Conservation (phyloP, 2,797 vertebrate genomes). For the Takifugu ocellatus region DNA sequence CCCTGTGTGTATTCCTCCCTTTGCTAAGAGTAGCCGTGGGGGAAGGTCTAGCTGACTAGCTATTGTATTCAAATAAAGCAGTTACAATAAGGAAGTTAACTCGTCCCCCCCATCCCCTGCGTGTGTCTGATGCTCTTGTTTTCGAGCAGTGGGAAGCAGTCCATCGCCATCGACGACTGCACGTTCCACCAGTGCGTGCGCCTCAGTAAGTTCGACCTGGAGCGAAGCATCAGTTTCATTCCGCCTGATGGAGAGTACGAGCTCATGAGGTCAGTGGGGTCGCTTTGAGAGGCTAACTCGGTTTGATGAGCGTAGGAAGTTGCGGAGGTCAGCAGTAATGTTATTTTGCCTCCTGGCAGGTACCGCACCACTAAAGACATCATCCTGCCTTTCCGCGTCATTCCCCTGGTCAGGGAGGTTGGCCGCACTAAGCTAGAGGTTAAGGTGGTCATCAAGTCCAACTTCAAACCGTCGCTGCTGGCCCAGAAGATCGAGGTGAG, state of each 20-base stretch:
- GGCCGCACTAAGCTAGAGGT: constrained; percentile 98
- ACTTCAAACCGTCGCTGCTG: constrained; percentile 97
- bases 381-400: constrained; percentile 97
- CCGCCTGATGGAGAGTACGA: constrained; percentile 98
- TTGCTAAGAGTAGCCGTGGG: constrained; percentile 24
- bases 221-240: constrained; percentile 99
- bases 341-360: constrained; percentile 60
- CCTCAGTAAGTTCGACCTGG: constrained; percentile 98
- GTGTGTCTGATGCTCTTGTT: constrained; percentile 18
- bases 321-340: background rate
- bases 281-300: background rate
- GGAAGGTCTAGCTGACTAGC: constrained; percentile 24
- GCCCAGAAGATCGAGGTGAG: constrained; percentile 98
- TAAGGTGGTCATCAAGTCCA: constrained; percentile 99
- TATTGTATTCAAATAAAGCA: background rate
- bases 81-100: no score
- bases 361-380: constrained; percentile 99
- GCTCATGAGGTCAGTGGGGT: constrained; percentile 89
- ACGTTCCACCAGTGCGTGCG: constrained; percentile 84
- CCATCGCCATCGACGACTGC: constrained; percentile 83
- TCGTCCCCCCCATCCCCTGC: background rate
- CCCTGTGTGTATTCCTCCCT: constrained; percentile 15
- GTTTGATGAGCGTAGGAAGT: no score
- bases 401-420: constrained; percentile 95
- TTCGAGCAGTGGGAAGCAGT: constrained; percentile 90